Base-by-base conservation (phyloP, 92 coral and sea anemone species). In the Micromussa lordhowensis region DNA sequence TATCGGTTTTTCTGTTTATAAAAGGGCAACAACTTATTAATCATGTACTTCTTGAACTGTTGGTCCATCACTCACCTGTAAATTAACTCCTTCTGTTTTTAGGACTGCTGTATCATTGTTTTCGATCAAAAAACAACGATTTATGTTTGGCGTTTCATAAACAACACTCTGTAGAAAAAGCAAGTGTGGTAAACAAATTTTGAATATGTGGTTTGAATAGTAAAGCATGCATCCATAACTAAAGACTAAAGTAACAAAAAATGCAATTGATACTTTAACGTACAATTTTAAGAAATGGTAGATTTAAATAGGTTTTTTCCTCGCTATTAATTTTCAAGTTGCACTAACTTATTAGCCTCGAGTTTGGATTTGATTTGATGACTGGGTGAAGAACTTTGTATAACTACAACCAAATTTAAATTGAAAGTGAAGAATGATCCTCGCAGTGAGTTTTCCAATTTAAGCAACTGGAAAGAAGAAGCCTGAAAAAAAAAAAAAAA, bases 21-120 rank as follows among this genome's bases (percentile, higher is more conserved):
- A 40, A 40, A 40, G 48, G 48, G 48, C 10, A 40, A 40, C 8
- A 3, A 40, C 48, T 40, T 6, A 6, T 40, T 0, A 40, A 40
- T 40, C 48, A 40, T 40, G 30, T 55, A 29, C 15, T 18, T 11
- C 40, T 78, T 21, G 5, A 29, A 54, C n/a, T 26, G 1, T 29
- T 30, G n/a, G 68, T 3, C 36, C 7, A 49, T 22, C 3, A 78
- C 36, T 78, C 40, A 93, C 99, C 91, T 94, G 98, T 14, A 97
- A 76, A 58, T 95, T 97, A 75, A 97, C 99, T 69, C 99, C 99
- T 51, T 97, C 99, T 38, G 99, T 95, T 68, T 95, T 95, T 5
- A 97, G 93, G 61, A 90, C 85, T n/a, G 91, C 83, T 3, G 82
- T 82, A 78, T 86, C 96, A 13, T 91, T 88, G 63, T 93, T 91